Percentiles rank a stretch among this genome's conserved stretches.
These are phyloP conservation scores for Enoplosus armatus DNA, from an alignment of 2,797 vertebrate species.

Conservation along the genomic window DNA sequence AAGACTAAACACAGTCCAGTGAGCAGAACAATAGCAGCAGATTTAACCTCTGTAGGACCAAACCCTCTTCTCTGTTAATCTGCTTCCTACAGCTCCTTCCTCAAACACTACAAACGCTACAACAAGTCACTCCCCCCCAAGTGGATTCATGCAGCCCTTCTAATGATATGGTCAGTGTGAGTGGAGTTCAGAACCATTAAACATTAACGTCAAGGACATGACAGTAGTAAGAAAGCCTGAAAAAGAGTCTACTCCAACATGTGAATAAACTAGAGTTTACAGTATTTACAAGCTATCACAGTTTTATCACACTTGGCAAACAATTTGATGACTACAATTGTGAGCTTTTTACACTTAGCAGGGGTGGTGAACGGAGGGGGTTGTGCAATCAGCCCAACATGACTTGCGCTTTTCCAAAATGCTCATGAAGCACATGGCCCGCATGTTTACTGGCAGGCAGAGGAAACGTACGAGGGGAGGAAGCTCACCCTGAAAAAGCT, in stretches of 20 bases:
- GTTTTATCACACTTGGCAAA: conserved; percentile 47
- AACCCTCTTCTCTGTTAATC: conserved; percentile 80
- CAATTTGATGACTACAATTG: conserved; percentile 28
- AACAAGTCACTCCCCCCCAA: conserved; percentile 49
- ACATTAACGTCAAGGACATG: conserved; percentile 18
- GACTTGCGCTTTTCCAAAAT: conserved; percentile 51
- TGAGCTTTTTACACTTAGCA: conserved; percentile 51
- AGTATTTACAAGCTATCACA: conserved; percentile 33
- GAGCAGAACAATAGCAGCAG: conserved; percentile 82
- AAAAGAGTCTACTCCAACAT: conserved; percentile 11
- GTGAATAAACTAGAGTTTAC: conserved; percentile 25
- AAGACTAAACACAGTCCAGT: conserved; percentile 66
- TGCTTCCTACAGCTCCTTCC: conserved; percentile 87
- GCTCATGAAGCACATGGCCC: conserved; percentile 57
- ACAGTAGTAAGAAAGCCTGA: conserved; percentile 3
- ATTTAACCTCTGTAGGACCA: conserved; percentile 73
- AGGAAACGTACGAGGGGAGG: conserved; percentile 49
- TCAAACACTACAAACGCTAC: conserved; percentile 69
- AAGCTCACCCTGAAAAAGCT: conserved; percentile 59
- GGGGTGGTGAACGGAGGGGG: conserved; percentile 41
- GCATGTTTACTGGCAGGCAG: conserved; percentile 70
- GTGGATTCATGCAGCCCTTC: conserved; percentile 39
- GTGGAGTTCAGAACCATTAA: conserved; percentile 12
- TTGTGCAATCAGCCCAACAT: conserved; percentile 54
- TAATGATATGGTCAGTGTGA: conserved; percentile 32